These are phyloP conservation scores for Nesospiza acunhae DNA, from an alignment of 2,113 vertebrate species.

Conservation along the genomic window DNA sequence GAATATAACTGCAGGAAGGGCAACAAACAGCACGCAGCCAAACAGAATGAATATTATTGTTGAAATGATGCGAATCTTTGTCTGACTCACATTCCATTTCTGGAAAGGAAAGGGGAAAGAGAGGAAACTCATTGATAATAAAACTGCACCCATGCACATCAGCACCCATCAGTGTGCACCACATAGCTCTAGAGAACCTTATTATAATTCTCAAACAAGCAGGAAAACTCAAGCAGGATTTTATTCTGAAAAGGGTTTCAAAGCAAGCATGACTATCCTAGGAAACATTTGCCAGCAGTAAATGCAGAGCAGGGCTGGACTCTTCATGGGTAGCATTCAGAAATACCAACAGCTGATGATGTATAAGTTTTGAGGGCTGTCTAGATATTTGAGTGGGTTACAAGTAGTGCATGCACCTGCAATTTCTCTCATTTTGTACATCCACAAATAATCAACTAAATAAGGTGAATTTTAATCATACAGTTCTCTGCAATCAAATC, in stretches of 20 bases:
- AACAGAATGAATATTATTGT: constrained; percentile 97
- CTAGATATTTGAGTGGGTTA: background rate
- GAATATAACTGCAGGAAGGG: constrained; percentile 93
- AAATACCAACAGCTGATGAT: background rate
- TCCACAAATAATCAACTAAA: background rate
- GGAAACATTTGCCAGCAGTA: background rate
- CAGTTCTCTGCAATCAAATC: background rate
- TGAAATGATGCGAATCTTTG: constrained; percentile 97
- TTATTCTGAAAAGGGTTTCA: background rate
- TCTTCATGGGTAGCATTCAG: background rate
- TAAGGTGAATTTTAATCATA: background rate
- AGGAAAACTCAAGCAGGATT: background rate
- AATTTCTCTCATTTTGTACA: background rate
- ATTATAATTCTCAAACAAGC: background rate
- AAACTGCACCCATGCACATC: background rate
- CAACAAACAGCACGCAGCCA: constrained; percentile 95
- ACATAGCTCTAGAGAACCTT: background rate
- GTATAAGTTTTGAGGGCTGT: background rate
- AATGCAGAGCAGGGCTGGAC: background rate
- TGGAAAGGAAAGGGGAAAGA: constrained; percentile 60
- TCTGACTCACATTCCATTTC: constrained; percentile 99
- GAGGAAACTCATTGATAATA: constrained; percentile 38
- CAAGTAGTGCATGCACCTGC: background rate
- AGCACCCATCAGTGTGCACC: background rate
- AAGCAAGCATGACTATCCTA: background rate